Evolutionary conservation across 2,888 invertebrate genomes (phyloP).

Genomic region (Cephus spinipes): DNA sequence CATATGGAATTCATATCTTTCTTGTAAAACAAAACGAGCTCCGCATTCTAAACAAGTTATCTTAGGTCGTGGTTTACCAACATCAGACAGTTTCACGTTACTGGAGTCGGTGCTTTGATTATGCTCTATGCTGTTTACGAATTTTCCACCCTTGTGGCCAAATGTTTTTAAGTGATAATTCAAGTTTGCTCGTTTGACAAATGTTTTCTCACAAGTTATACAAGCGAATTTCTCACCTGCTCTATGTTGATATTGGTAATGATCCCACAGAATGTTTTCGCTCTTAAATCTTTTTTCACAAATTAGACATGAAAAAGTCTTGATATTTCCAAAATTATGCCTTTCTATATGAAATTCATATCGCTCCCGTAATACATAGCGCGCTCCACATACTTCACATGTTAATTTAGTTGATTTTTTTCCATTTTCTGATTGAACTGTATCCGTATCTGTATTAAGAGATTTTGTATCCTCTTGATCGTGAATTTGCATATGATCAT

Average conservation of each 20-base stretch:
- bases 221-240: slow-evolving; percentile 17
- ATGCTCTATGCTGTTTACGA: slow-evolving; percentile 4
- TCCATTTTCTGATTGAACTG: slow-evolving; percentile 2
- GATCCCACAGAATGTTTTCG: slow-evolving; percentile 22
- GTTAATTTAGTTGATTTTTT: slow-evolving; percentile 12
- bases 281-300: slow-evolving; percentile 20
- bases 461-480: neutral
- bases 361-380: slow-evolving; percentile 19
- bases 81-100: slow-evolving; percentile 14
- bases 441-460: neutral
- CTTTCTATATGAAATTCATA: slow-evolving; percentile 22
- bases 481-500: neutral
- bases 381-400: slow-evolving; percentile 15
- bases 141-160: slow-evolving; percentile 18
- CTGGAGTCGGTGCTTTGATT: neutral
- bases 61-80: slow-evolving; percentile 17
- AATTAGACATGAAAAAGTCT: slow-evolving; percentile 14
- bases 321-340: slow-evolving; percentile 17
- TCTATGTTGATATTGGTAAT: slow-evolving; percentile 21
- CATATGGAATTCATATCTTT: slow-evolving; percentile 21
- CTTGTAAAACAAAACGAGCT: slow-evolving; percentile 20
- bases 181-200: slow-evolving; percentile 15
- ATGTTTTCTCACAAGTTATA: slow-evolving; percentile 18
- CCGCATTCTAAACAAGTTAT: slow-evolving; percentile 20
- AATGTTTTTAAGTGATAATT: slow-evolving; percentile 21